Percentiles rank a stretch among this genome's conserved stretches.
These are phyloP conservation scores for Spea bombifrons DNA, from an alignment of 2,113 vertebrate genomes.

Conservation along the genomic window DNA sequence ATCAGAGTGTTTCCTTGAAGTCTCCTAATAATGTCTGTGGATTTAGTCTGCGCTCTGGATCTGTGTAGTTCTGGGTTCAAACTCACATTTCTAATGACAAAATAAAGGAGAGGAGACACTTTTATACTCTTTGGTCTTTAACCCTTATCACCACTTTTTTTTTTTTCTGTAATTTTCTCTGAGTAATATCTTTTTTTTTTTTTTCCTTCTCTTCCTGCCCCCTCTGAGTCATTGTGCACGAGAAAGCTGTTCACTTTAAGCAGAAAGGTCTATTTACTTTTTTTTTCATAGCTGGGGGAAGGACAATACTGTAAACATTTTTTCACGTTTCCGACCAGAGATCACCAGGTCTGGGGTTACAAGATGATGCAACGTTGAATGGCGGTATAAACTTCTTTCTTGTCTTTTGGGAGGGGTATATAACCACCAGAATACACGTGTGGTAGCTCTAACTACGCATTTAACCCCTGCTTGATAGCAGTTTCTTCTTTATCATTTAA, in stretches of 20 bases:
- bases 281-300: conserved; percentile 37
- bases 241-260: conserved; percentile 27
- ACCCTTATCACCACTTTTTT: conserved; percentile 25
- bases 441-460: not conserved
- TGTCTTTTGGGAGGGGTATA: conserved; percentile 14
- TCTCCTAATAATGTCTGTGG: not conserved
- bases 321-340: conserved; percentile 47
- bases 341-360: conserved; percentile 32
- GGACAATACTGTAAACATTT: conserved; percentile 43
- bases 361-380: conserved; percentile 41
- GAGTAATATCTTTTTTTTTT: conserved; percentile 24
- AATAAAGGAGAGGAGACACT: conserved; percentile 30
- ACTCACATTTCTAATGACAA: conserved; percentile 39
- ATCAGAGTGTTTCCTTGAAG: not conserved
- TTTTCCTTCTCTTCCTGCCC: not conserved
- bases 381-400: conserved; percentile 26
- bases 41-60: not conserved
- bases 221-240: conserved; percentile 35
- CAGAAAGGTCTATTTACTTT: conserved; percentile 30
- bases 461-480: not conserved
- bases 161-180: conserved; percentile 23
- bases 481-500: too few relatives aligned
- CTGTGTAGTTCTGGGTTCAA: conserved; percentile 31
- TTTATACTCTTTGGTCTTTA: conserved; percentile 48
- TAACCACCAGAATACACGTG: not conserved